Evolutionary conservation across 1,140 invertebrate species (phyloP), one percentile per base, ranked within the genome.

Genomic region (Eurosta solidaginis): DNA sequence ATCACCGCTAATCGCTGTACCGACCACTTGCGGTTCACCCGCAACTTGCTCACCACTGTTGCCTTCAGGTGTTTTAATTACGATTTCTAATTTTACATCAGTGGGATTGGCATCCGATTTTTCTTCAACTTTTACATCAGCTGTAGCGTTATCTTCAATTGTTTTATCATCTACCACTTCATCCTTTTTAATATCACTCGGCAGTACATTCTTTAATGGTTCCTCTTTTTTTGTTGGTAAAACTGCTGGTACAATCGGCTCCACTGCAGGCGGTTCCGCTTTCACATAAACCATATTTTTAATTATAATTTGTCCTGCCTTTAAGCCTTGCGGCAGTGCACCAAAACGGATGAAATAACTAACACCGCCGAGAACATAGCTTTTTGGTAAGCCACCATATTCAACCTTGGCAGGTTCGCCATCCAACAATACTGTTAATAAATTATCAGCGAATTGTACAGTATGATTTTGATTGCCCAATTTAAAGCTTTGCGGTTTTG

Each of bases 361-460:
- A 78, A 93, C 92, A 22, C 92, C 93, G 27, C 92, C 92, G 33
- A 98, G 90, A 74, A 93, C 91, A 75, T 97, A 93, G 1, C 96
- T 93, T 83, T 96, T 96, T 0, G 97, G 96, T 49, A 97, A 90
- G 10, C 96, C 97, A 63, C 97, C 97, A 90, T 97, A 98, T 79
- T 96, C 93, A 1, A 95, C 92, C 84, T 93, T 91, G 84, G 96
- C 96, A 1, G 94, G 92, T 81, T 92, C 90, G 50, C 95, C 95
- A 84, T 97, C 96, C 10, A 97, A 91, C n/a, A 95, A 84, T 1
- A 94, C 93, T 5, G 92, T 94, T 78, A 91, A 88, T 17, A 96
- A 89, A 0, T 93, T 90, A 82, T 96, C 93, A 10, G 92, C 92
- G 86, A 97, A 96, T 81, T 94, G 92, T 2, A 96, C 84, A 1